Evolutionary conservation across 2,113 vertebrate species (phyloP).

Genomic region (Sinosuthora webbiana): DNA sequence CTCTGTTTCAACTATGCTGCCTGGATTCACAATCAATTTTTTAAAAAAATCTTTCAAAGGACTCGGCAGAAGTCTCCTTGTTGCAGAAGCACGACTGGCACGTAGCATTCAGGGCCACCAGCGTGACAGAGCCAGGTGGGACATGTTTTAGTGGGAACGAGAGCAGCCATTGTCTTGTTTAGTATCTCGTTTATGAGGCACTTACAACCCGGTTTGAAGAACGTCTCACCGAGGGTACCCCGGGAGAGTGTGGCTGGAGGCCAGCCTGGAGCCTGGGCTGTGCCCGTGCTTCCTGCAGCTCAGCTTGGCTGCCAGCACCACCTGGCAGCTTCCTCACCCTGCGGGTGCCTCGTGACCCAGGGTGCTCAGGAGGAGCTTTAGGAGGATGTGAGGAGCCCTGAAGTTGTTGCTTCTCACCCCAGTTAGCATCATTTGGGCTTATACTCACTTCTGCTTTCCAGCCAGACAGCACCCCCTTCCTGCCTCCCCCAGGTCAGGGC

Average conservation of each 20-base stretch:
- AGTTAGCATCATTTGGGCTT: not conserved
- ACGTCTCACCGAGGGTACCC: fast-evolving
- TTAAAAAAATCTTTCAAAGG: not conserved
- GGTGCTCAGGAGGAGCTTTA: not conserved
- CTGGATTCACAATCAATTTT: not conserved
- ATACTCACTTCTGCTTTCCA: not conserved
- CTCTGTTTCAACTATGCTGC: not conserved
- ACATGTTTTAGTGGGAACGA: not conserved
- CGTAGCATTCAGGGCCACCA: not conserved
- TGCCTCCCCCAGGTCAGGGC: not conserved
- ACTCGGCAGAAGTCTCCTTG: not conserved
- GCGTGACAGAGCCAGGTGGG: not conserved
- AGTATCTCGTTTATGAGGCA: not conserved
- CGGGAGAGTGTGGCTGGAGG: not conserved
- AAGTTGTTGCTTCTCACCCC: not conserved
- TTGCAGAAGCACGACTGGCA: not conserved
- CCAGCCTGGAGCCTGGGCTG: not conserved
- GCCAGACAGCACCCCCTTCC: not conserved
- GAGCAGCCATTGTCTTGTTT: not conserved
- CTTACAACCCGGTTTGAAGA: not conserved
- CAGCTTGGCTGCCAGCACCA: not conserved
- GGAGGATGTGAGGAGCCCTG: not conserved
- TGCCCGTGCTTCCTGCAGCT: not conserved
- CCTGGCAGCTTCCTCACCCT: not conserved
- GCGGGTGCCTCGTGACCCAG: fast-evolving